phyloP scores from a whole-genome alignment of 1,140 invertebrate genomes.

The Lordiphosa stackelbergi region DNA sequence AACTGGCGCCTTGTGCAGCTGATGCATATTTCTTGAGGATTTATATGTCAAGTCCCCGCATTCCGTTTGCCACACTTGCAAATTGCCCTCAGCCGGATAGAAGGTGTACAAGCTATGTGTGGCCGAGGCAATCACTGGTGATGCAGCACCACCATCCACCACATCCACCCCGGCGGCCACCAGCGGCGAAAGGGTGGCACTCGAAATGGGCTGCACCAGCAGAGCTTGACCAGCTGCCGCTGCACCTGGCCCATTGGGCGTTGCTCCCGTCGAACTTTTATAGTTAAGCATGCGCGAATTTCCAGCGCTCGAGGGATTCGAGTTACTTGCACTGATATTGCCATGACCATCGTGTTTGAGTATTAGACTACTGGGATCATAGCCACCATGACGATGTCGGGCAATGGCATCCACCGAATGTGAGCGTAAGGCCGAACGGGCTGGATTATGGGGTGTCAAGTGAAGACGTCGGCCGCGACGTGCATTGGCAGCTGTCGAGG shows the following conservation, averaged over 20 bases:
- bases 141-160: constrained; percentile 43
- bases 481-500: constrained; percentile 22
- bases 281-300: constrained; percentile 68
- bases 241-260: constrained; percentile 30
- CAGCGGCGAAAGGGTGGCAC: constrained; percentile 58
- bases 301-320: constrained; percentile 13
- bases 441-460: constrained; percentile 29
- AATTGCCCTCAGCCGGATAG: constrained; percentile 75
- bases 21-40: constrained; percentile 73
- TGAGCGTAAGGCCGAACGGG: constrained; percentile 50
- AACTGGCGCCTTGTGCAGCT: constrained; percentile 73
- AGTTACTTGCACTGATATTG: constrained; percentile 42
- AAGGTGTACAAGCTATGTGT: constrained; percentile 76
- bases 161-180: constrained; percentile 54
- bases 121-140: constrained; percentile 71
- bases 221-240: constrained; percentile 55
- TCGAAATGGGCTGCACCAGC: constrained; percentile 70
- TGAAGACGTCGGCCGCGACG: constrained; percentile 55
- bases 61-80: constrained; percentile 75
- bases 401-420: constrained; percentile 71
- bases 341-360: constrained; percentile 69
- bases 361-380: constrained; percentile 67
- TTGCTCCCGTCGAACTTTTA: constrained; percentile 37
- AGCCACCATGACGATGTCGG: constrained; percentile 59
- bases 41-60: constrained; percentile 74